Percentiles rank a stretch among this genome's conserved stretches.
These are phyloP conservation scores for Momotus momota DNA, from an alignment of 2,797 vertebrate species.

Conservation along the genomic window DNA sequence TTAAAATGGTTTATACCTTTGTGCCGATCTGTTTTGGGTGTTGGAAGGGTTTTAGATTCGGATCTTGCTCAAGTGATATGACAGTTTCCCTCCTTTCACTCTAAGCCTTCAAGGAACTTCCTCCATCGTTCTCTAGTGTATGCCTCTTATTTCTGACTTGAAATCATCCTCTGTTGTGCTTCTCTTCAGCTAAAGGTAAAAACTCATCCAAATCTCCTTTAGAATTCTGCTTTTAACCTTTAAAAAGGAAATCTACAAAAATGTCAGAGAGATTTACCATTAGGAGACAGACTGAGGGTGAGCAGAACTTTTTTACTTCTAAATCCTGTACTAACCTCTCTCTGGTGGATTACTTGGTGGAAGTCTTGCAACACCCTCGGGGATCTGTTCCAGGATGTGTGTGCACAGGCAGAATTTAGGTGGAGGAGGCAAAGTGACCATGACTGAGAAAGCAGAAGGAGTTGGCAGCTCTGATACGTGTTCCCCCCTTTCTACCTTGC, in stretches of 20 bases:
- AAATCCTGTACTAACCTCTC: background rate
- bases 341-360: too few species aligned
- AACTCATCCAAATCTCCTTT: background rate
- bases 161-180: background rate
- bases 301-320: background rate
- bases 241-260: background rate
- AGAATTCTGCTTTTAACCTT: background rate
- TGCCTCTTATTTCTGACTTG: background rate
- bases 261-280: background rate
- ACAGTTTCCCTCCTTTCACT: background rate
- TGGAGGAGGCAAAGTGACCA: accelerated
- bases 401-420: background rate
- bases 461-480: background rate
- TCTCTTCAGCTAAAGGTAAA: background rate
- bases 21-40: accelerated
- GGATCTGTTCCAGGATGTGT: background rate
- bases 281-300: background rate
- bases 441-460: background rate
- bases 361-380: background rate
- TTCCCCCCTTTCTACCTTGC: background rate
- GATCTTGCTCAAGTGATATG: background rate
- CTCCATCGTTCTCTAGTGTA: background rate
- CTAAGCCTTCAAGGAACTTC: background rate
- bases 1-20: background rate
- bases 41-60: background rate